phyloP scores from a whole-genome alignment of 2,888 invertebrate genomes.

The Nowickia ferox region DNA sequence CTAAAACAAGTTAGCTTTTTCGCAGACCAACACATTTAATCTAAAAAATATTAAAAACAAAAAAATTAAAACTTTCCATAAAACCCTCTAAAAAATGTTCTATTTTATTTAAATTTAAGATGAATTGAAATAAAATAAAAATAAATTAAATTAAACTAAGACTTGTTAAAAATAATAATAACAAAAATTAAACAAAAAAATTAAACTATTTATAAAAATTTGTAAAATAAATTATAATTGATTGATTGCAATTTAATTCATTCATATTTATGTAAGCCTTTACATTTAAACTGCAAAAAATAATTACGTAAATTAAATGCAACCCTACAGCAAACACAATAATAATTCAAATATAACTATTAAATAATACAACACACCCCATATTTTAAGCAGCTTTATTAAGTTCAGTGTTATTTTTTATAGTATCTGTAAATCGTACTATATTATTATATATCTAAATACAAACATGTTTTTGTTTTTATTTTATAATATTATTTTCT shows the following conservation, averaged over 20 bases:
- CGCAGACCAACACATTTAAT: slow-evolving; percentile 26
- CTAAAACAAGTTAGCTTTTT: not conserved
- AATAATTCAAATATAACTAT: slow-evolving; percentile 5
- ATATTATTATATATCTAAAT: slow-evolving; percentile 29
- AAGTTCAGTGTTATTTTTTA: slow-evolving; percentile 61
- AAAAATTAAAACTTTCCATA: slow-evolving; percentile 14
- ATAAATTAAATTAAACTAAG: slow-evolving; percentile 39
- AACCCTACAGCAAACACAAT: slow-evolving; percentile 16
- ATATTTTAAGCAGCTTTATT: slow-evolving; percentile 57
- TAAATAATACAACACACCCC: slow-evolving; percentile 27
- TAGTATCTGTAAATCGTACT: slow-evolving; percentile 39
- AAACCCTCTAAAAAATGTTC: slow-evolving; percentile 31
- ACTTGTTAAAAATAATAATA: slow-evolving; percentile 45
- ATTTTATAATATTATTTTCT: slow-evolving; percentile 43
- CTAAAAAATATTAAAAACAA: slow-evolving; percentile 57
- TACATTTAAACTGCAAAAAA: slow-evolving; percentile 44
- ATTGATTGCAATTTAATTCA: slow-evolving; percentile 63
- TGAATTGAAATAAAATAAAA: not conserved
- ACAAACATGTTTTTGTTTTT: slow-evolving; percentile 35
- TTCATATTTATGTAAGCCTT: slow-evolving; percentile 58
- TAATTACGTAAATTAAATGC: slow-evolving; percentile 22
- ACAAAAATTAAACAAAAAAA: slow-evolving; percentile 6
- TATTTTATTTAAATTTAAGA: slow-evolving; percentile 54
- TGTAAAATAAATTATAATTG: slow-evolving; percentile 49
- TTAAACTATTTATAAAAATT: not conserved